Conservation (phyloP, 2,888 invertebrate species). For the Lepidocyrtinus sp. region DNA sequence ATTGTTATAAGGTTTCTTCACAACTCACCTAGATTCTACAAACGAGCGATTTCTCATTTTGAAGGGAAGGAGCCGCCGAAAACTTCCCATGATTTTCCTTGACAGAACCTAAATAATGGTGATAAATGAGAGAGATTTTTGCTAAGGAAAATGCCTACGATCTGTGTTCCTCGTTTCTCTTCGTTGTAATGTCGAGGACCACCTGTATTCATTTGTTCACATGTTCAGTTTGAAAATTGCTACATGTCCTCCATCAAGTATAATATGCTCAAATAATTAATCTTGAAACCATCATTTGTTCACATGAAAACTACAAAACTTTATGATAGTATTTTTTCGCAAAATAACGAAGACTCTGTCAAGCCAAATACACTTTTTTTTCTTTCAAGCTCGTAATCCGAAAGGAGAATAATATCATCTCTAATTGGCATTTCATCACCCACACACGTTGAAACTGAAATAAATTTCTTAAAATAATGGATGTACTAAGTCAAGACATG, state of each 20-base stretch:
- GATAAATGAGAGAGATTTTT: not conserved
- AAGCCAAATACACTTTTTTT: no score
- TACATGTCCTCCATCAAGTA: not conserved
- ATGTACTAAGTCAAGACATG: conserved; percentile 11
- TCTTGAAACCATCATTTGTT: conserved; percentile 2
- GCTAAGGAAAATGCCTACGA: not conserved
- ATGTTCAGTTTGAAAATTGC: not conserved
- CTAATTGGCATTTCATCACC: conserved; percentile 63
- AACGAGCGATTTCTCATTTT: no score
- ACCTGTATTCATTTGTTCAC: not conserved
- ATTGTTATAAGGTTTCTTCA: no score
- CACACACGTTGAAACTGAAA: conserved; percentile 57
- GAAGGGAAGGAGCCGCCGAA: no score
- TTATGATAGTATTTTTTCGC: not conserved
- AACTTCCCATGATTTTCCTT: no score
- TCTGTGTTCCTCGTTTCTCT: not conserved
- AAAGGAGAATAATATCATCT: conserved; percentile 38
- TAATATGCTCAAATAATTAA: conserved; percentile 1
- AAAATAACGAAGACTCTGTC: conserved; percentile 29
- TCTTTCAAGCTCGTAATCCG: conserved; percentile 32
- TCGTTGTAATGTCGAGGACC: not conserved
- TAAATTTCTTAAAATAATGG: conserved; percentile 27
- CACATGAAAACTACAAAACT: conserved; percentile 1
- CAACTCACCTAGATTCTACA: no score
- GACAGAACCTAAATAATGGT: not conserved